phyloP scores from a whole-genome alignment of 2,113 vertebrate genomes.

The Lampris incognitus region DNA sequence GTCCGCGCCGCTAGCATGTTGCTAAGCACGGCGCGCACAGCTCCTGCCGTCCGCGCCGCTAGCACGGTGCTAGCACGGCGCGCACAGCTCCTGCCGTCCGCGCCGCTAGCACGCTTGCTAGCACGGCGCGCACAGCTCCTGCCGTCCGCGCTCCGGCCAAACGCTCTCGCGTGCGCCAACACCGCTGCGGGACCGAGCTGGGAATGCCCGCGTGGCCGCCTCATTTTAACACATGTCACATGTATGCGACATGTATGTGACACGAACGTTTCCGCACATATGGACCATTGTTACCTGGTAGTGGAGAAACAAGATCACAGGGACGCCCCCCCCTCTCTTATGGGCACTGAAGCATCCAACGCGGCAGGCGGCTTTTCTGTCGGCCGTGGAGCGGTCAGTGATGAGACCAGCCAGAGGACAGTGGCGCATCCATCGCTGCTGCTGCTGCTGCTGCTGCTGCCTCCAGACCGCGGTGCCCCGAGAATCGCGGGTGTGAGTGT shows the following conservation, averaged over 20 bases:
- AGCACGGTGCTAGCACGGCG: not conserved
- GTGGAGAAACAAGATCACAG: conserved; percentile 46
- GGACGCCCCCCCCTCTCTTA: conserved; percentile 65
- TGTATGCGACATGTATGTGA: no score
- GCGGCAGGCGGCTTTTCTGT: not conserved
- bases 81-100: not conserved
- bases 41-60: not conserved
- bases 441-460: conserved; percentile 11
- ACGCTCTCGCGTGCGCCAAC: not conserved
- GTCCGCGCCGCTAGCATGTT: conserved; percentile 38
- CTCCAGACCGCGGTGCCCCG: conserved; percentile 31
- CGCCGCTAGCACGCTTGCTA: conserved; percentile 10
- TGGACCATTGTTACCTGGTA: conserved; percentile 56
- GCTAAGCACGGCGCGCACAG: conserved; percentile 61
- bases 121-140: not conserved
- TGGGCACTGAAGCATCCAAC: conserved; percentile 72
- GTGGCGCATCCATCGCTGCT: conserved; percentile 69
- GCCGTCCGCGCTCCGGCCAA: not conserved
- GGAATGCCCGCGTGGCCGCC: no score
- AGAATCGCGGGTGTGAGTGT: conserved; percentile 11
- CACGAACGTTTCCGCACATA: no score
- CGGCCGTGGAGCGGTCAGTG: conserved; percentile 55
- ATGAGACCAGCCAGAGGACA: conserved; percentile 54
- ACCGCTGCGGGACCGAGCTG: no score
- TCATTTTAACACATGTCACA: no score